A percentile compares a stretch with the other conserved stretches of the same genome.
Evolutionary conservation across 2,888 invertebrate species (phyloP).

Genomic region (Teinopalpus imperialis): DNA sequence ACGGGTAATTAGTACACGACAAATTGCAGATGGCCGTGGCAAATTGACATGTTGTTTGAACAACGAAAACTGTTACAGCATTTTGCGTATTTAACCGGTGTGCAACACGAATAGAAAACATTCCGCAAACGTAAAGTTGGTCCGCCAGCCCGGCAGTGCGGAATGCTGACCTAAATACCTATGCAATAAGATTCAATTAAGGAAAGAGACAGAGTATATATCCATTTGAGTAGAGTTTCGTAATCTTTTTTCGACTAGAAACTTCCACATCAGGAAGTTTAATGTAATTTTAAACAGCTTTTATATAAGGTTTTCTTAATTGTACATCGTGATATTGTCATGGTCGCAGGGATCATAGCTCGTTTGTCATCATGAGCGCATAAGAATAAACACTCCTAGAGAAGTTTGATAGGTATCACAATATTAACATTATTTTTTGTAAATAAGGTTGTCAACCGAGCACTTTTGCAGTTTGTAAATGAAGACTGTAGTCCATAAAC

Average conservation of each 20-base stretch:
- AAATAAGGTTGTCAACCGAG: no score
- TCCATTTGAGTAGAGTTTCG: not conserved
- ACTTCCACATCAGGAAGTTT: no score
- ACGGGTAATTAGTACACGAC: not conserved
- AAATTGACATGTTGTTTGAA: not conserved
- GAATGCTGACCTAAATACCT: constrained; percentile 17
- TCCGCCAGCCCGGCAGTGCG: not conserved
- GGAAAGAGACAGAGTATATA: constrained; percentile 10
- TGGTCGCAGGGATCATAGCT: no score
- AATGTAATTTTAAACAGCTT: no score
- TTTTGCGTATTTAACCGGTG: constrained; percentile 1
- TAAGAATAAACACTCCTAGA: no score
- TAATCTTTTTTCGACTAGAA: not conserved
- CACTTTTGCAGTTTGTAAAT: no score
- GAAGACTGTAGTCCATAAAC: no score
- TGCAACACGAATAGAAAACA: constrained; percentile 24
- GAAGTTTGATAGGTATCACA: no score
- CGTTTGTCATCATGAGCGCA: no score
- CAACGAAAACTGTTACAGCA: not conserved
- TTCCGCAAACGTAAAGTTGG: constrained; percentile 11
- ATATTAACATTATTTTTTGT: no score
- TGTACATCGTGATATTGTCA: no score
- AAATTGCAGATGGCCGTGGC: constrained; percentile 1
- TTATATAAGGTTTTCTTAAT: no score
- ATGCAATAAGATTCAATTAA: constrained; percentile 15